phyloP scores from a whole-genome alignment of 2,113 vertebrate species.

The Ailuropoda melanoleuca region DNA sequence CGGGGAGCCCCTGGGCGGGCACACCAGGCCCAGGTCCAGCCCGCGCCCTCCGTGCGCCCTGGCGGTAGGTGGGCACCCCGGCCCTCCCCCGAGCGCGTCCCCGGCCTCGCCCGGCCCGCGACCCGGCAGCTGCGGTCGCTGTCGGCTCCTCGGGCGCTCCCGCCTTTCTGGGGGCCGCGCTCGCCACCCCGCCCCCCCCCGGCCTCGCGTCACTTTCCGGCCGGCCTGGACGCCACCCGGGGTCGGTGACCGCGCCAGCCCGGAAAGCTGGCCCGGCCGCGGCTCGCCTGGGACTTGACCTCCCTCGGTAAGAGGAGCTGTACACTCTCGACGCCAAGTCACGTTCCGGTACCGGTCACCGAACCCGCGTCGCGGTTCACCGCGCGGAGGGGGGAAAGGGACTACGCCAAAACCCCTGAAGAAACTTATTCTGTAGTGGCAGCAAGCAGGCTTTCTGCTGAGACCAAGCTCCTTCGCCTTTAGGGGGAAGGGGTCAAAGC shows the following conservation, averaged over 20 bases:
- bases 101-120: background rate
- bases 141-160: background rate
- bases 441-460: background rate
- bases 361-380: background rate
- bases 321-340: constrained; percentile 39
- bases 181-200: background rate
- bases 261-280: constrained; percentile 46
- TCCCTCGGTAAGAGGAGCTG: constrained; percentile 53
- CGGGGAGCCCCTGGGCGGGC: background rate
- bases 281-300: constrained; percentile 9
- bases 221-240: background rate
- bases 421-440: background rate
- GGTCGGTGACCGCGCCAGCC: constrained; percentile 37
- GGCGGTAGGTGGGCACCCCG: background rate
- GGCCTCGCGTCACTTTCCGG: constrained; percentile 20
- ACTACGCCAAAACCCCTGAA: background rate
- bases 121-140: background rate
- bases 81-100: background rate
- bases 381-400: background rate
- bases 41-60: background rate
- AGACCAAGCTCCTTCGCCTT: background rate
- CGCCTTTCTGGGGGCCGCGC: background rate
- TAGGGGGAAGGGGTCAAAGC: background rate
- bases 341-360: constrained; percentile 17
- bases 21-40: background rate